Base-by-base conservation (phyloP, 2,888 invertebrate genomes). In the Rhimphoctona megacephalus region DNA sequence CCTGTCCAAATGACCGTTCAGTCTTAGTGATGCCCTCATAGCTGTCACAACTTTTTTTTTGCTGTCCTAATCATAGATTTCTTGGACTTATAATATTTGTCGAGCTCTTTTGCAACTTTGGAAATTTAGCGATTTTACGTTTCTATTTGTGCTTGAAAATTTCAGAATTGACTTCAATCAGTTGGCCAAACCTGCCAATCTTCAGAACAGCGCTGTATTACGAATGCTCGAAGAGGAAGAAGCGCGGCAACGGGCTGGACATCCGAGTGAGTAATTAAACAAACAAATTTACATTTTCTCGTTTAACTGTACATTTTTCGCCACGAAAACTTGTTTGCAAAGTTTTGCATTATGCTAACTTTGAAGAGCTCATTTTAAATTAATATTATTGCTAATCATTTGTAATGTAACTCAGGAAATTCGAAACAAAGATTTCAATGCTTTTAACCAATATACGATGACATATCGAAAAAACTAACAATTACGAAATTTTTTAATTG, bases 141-240 rank as follows among this genome's bases (percentile, higher is more conserved):
- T 82, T 66, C 67, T 30, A 57, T 64, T 72, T 74, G 73, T 54
- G 36, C n/a, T 73, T 11, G 22, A 70, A 61, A 30, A 43, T 85
- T 76, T 19, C 95, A 98, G 98, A 95, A 97, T 98, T 94, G 97
- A 98, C 95, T 97, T 97, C 95, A 96, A 96, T 94, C 96, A 97
- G 89, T 95, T 96, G 90, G 96, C 96, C 89, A 97, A 97, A 93
- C 97, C 98, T 85, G 95, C 96, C 74, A 98, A 98, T 94, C 95
- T 98, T 92, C 97, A 97, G 92, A 97, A 98, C 94, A 98, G 98
- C 73, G 97, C 97, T 72, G 98, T 98, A 81, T 95, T 98, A 90
- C 96, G 97, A 89, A 97, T 98, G 96, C 95, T 98, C 86, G 97
- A 98, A 93, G 98, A 98, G 94, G 97, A 98, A 94, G 97, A 98